These are phyloP conservation scores for Zonotrichia leucophrys DNA, from an alignment of 2,113 vertebrate species.

Conservation along the genomic window DNA sequence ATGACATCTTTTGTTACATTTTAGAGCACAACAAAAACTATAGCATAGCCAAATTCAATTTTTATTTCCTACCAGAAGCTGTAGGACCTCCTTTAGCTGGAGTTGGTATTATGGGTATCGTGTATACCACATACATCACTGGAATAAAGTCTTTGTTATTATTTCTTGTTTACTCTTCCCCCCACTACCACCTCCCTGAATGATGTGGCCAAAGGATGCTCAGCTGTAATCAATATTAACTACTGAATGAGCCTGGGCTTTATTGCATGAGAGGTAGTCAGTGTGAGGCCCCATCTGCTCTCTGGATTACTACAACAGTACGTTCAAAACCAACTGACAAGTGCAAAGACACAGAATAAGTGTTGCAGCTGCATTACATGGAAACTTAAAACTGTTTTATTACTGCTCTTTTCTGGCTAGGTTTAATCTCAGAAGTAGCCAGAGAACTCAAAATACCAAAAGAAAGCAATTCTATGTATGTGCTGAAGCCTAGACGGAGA, in stretches of 20 bases:
- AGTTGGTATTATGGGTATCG: background rate
- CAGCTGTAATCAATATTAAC: background rate
- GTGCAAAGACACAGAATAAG: background rate
- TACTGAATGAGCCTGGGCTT: background rate
- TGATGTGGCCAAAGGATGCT: background rate
- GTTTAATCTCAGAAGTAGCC: background rate
- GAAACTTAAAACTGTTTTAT: background rate
- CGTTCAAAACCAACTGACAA: background rate
- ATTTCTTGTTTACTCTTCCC: background rate
- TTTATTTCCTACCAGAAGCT: conserved; percentile 22
- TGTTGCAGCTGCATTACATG: background rate
- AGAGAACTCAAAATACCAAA: background rate
- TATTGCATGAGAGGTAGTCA: conserved; percentile 47
- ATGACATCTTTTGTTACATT: conserved; percentile 36
- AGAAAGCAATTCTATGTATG: background rate
- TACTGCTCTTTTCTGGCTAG: background rate
- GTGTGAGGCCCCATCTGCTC: background rate
- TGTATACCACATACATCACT: background rate
- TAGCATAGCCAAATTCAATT: conserved; percentile 36
- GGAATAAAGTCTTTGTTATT: background rate
- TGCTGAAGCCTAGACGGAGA: background rate
- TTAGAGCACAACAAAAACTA: conserved; percentile 63
- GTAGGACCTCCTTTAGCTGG: background rate
- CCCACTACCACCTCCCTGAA: background rate
- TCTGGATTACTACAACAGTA: background rate